Conservation (phyloP, 2,888 invertebrate genomes). For the Hirtodrosophila confusa region DNA sequence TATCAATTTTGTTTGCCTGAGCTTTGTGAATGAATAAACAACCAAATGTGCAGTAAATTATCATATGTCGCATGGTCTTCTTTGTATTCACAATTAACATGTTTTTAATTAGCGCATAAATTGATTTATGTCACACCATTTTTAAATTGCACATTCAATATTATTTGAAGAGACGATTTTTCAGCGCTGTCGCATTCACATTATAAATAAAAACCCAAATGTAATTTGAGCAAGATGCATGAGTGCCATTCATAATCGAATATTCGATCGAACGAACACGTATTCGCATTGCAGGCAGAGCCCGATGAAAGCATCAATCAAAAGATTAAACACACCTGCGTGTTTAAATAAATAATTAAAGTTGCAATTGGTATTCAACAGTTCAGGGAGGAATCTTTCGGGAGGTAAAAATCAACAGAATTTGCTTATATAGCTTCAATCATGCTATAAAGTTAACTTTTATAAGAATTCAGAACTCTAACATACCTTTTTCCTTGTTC, state of each 20-base stretch:
- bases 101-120: conserved; percentile 68
- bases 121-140: conserved; percentile 68
- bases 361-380: not conserved
- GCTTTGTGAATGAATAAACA: conserved; percentile 52
- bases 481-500: too few species aligned
- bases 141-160: conserved; percentile 55
- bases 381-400: too few species aligned
- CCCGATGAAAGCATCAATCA: conserved; percentile 30
- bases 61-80: conserved; percentile 23
- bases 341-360: conserved; percentile 13
- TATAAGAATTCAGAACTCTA: too few species aligned
- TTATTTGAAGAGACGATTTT: conserved; percentile 47
- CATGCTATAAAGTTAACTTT: too few species aligned
- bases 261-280: conserved; percentile 25
- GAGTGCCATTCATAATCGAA: conserved; percentile 39
- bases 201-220: conserved; percentile 49
- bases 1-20: conserved; percentile 53
- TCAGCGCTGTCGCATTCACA: conserved; percentile 19
- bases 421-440: too few species aligned
- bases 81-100: conserved; percentile 57
- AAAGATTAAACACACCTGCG: too few species aligned
- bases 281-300: conserved; percentile 9
- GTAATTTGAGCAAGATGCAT: conserved; percentile 60
- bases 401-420: too few species aligned
- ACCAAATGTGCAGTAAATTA: conserved; percentile 46